These are phyloP conservation scores for Sinocyclocheilus rhinocerous DNA, from an alignment of 2,113 vertebrate genomes.

Conservation along the genomic window DNA sequence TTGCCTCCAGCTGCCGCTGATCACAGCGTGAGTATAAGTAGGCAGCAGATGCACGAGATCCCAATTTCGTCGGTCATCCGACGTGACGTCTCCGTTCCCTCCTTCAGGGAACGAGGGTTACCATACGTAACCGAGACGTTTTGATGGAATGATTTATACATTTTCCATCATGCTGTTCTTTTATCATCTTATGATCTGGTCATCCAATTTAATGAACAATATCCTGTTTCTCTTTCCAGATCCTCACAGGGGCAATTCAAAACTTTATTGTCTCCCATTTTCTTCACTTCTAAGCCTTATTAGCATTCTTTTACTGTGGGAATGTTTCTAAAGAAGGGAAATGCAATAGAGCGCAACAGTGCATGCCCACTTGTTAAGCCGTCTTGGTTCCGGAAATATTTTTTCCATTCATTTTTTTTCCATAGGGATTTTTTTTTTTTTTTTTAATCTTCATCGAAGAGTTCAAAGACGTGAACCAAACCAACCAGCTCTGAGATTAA, in stretches of 20 bases:
- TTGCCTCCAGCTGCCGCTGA: too few relatives aligned
- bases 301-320: slow-evolving; percentile 1
- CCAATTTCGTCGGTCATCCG: too few relatives aligned
- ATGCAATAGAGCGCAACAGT: slow-evolving; percentile 1
- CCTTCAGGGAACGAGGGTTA: too few relatives aligned
- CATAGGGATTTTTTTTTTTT: not conserved
- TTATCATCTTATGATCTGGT: not conserved
- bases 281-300: slow-evolving; percentile 6
- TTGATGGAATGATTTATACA: not conserved
- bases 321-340: not conserved
- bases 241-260: not conserved
- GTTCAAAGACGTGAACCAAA: not conserved
- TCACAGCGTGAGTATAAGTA: too few relatives aligned
- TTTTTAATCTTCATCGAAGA: not conserved
- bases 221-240: not conserved
- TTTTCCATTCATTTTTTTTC: not conserved
- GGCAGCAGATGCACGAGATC: too few relatives aligned
- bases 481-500: not conserved
- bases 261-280: slow-evolving; percentile 4
- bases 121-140: too few relatives aligned
- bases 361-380: not conserved
- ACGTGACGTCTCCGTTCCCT: too few relatives aligned
- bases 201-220: not conserved
- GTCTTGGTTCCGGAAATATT: not conserved
- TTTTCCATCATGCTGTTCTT: not conserved